These are phyloP conservation scores for Sicus ferrugineus DNA, from an alignment of 2,888 invertebrate genomes.

Conservation along the genomic window DNA sequence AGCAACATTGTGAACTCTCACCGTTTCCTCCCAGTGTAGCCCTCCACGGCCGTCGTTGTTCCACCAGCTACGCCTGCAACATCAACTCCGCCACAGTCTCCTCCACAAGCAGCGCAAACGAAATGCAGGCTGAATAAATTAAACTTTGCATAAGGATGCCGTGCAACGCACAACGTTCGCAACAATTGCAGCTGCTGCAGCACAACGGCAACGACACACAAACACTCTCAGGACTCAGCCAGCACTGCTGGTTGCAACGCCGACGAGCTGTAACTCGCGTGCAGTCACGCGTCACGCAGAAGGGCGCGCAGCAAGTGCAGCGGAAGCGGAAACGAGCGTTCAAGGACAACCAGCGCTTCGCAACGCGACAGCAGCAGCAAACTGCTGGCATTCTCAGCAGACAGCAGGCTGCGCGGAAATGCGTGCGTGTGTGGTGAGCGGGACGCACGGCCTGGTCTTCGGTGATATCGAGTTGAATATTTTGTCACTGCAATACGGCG, in stretches of 20 bases:
- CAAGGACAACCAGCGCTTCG: slow-evolving; percentile 16
- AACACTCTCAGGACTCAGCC: too few relatives aligned
- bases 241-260: not conserved
- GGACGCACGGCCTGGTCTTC: not conserved
- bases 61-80: too few relatives aligned
- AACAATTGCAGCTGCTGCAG: not conserved
- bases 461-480: slow-evolving; percentile 12
- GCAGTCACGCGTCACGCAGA: slow-evolving; percentile 10
- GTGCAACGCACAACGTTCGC: not conserved
- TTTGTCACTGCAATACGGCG: slow-evolving; percentile 35
- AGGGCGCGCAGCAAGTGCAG: slow-evolving; percentile 30
- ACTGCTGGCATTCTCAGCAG: slow-evolving; percentile 2
- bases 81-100: not conserved
- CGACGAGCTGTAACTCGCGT: not conserved
- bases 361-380: not conserved
- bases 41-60: too few relatives aligned
- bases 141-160: slow-evolving; percentile 20
- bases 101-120: not conserved
- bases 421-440: not conserved
- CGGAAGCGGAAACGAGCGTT: slow-evolving; percentile 33
- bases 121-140: slow-evolving; percentile 34
- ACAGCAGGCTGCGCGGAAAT: not conserved
- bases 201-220: not conserved
- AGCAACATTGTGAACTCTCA: too few relatives aligned
- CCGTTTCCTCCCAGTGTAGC: too few relatives aligned